Evolutionary conservation across 2,888 invertebrate species (phyloP).

Genomic region (Drosophila meridiana): DNA sequence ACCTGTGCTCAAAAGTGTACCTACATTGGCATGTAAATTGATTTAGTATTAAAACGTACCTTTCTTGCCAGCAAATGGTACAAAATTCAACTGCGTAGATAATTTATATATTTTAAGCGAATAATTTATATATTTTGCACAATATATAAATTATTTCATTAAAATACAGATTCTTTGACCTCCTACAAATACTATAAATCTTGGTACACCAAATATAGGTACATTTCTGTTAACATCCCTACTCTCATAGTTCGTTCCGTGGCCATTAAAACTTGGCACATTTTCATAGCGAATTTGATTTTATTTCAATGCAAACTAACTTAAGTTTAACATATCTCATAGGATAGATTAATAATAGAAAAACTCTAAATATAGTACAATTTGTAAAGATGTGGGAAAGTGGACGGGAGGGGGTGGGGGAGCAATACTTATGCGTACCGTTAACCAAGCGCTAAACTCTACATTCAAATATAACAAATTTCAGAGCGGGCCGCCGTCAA

Average conservation of each 20-base stretch:
- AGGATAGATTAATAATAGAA: conserved; percentile 31
- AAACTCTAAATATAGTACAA: conserved; percentile 50
- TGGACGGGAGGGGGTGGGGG: not conserved
- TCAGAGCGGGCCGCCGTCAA: conserved; percentile 82
- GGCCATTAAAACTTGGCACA: not conserved
- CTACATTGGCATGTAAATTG: not conserved
- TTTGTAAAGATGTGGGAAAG: conserved; percentile 8
- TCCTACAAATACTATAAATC: too few species aligned
- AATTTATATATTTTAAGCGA: not conserved
- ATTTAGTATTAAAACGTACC: not conserved
- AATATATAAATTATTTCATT: too few species aligned
- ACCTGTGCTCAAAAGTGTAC: not conserved
- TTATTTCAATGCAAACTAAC: conserved; percentile 63
- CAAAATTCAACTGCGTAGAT: not conserved
- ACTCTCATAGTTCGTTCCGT: too few species aligned
- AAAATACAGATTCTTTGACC: too few species aligned
- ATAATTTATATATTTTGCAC: not conserved
- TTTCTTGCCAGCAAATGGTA: not conserved
- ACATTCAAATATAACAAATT: conserved; percentile 46
- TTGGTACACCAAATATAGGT: not conserved
- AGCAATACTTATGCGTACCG: conserved; percentile 45
- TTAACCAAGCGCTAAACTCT: conserved; percentile 51
- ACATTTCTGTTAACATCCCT: not conserved
- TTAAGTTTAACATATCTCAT: conserved; percentile 46
- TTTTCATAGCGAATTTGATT: conserved; percentile 39